Evolutionary conservation across 2,797 vertebrate species (phyloP).

Genomic region (Tangara arthus): DNA sequence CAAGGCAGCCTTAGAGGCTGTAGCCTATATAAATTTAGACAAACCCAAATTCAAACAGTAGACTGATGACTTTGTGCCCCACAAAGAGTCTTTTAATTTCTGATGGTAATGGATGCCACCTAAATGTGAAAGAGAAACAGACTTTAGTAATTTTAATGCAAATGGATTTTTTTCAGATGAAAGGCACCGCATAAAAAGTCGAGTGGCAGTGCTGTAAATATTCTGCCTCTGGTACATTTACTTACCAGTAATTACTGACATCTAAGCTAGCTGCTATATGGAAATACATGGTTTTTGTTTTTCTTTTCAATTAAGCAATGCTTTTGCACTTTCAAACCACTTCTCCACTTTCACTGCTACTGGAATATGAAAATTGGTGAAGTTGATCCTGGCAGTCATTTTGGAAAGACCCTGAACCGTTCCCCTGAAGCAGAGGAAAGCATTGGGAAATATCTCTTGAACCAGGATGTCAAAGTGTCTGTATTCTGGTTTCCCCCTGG

Average conservation of each 20-base stretch:
- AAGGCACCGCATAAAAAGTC: neutral
- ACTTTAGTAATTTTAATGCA: neutral
- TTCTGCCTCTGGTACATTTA: neutral
- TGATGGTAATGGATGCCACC: neutral
- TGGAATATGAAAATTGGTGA: conserved; percentile 63
- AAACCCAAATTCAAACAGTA: neutral
- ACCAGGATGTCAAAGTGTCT: conserved; percentile 52
- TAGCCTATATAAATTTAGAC: neutral
- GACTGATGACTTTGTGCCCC: neutral
- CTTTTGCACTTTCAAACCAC: neutral
- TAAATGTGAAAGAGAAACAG: neutral
- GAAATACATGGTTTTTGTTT: neutral
- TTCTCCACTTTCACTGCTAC: conserved; percentile 43
- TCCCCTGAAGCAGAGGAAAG: conserved; percentile 53
- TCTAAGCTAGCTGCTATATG: neutral
- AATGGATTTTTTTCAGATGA: neutral
- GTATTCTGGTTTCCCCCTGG: conserved; percentile 44
- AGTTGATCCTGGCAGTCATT: conserved; percentile 39
- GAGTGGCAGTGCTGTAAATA: neutral
- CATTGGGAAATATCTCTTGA: conserved; percentile 57
- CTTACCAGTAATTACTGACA: neutral
- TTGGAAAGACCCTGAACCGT: conserved; percentile 58
- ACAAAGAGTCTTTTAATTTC: neutral
- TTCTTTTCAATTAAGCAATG: neutral
- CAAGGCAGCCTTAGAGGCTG: neutral